Conservation (phyloP, 2,113 vertebrate species). For the Gallinago paraguaiae region DNA sequence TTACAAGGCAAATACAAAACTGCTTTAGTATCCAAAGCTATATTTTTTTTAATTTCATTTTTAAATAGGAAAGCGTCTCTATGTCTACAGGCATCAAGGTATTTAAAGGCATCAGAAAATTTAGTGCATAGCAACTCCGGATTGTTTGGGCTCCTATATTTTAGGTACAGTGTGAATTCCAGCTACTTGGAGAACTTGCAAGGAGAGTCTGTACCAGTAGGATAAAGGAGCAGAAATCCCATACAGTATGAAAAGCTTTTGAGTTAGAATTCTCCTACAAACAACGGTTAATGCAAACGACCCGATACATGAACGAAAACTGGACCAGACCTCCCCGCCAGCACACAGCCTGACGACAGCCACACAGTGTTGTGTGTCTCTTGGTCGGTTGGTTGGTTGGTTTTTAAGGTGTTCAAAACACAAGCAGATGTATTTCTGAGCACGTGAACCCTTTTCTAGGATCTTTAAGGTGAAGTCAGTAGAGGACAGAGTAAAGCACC, state of each 20-base stretch:
- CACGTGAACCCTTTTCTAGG: neutral
- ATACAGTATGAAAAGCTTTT: conserved; percentile 64
- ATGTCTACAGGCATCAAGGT: conserved; percentile 93
- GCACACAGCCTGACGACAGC: conserved; percentile 1
- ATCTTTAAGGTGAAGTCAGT: neutral
- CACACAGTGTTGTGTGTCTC: neutral
- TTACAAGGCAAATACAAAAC: conserved; percentile 84
- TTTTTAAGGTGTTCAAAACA: neutral
- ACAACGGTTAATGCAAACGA: conserved; percentile 55
- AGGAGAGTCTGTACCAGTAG: conserved; percentile 52
- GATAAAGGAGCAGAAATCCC: conserved; percentile 65
- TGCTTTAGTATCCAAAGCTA: conserved; percentile 78
- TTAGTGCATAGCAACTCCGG: conserved; percentile 93
- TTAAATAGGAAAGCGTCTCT: conserved; percentile 85
- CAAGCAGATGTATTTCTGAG: neutral
- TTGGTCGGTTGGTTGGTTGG: neutral
- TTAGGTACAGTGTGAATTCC: conserved; percentile 67
- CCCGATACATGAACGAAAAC: conserved; percentile 3
- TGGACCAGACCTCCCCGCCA: conserved; percentile 37
- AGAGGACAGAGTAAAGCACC: conserved; percentile 50
- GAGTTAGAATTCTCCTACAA: conserved; percentile 59
- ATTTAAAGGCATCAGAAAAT: conserved; percentile 92
- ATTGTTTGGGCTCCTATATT: conserved; percentile 78
- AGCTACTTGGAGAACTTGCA: conserved; percentile 67
- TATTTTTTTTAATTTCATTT: conserved; percentile 61